Evolutionary conservation across 2,113 vertebrate species (phyloP).

Genomic region (Cacatua alba): DNA sequence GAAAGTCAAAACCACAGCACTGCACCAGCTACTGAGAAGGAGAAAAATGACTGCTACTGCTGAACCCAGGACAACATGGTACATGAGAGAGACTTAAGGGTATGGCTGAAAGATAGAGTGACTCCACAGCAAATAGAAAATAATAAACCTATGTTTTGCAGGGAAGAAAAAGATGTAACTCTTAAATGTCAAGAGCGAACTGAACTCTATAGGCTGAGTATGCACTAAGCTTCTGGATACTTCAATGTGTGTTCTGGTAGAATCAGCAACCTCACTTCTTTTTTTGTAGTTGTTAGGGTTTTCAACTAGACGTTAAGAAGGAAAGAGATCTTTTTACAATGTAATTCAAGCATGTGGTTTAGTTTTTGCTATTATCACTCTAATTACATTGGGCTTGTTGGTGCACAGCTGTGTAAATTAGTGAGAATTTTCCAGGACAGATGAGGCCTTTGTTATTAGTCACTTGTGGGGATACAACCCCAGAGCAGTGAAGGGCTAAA

Average conservation of each 20-base stretch:
- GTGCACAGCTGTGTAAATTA: neutral
- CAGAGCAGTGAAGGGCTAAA: neutral
- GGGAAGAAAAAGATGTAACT: neutral
- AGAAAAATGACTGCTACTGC: too few relatives aligned
- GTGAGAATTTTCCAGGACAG: neutral
- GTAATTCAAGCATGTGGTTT: neutral
- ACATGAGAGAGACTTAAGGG: accelerated
- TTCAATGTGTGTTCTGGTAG: neutral
- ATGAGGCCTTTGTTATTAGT: accelerated
- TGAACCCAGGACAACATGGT: too few relatives aligned
- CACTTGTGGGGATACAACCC: neutral
- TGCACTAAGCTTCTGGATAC: neutral
- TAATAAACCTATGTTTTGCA: neutral
- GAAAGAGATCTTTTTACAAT: neutral
- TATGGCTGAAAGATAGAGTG: neutral
- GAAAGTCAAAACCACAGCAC: too few relatives aligned
- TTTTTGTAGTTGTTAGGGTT: neutral
- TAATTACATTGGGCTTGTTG: neutral
- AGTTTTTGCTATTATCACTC: neutral
- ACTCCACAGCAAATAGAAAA: neutral
- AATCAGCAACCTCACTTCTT: neutral
- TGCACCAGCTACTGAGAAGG: too few relatives aligned
- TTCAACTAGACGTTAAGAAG: neutral
- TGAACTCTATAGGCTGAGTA: neutral
- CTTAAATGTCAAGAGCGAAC: neutral